Conservation (phyloP, 2,888 invertebrate genomes). For the Eupithecia centaureata region DNA sequence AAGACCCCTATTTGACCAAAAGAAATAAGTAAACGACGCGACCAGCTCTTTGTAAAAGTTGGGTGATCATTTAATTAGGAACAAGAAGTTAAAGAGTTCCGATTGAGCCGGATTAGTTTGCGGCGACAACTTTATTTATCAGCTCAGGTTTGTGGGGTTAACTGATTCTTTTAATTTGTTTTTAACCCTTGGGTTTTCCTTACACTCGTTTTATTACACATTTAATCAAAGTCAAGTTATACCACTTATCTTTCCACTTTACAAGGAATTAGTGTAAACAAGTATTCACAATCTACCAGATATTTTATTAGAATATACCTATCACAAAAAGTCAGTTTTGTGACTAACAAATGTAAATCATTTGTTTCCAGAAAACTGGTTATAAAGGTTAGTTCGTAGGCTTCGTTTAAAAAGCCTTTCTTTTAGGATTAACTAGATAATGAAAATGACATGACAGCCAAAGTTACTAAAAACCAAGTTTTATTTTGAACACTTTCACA, state of each 20-base stretch:
- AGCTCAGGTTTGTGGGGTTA: background rate
- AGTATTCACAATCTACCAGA: no score
- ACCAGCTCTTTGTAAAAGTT: conserved; percentile 5
- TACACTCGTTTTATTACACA: background rate
- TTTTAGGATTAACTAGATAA: no score
- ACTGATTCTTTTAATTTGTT: conserved; percentile 5
- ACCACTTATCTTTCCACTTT: background rate
- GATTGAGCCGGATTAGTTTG: conserved; percentile 43
- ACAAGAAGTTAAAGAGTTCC: conserved; percentile 58
- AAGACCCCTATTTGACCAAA: background rate
- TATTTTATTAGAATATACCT: no score
- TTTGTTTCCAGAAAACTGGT: no score
- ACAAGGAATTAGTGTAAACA: no score
- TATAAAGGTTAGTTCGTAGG: no score
- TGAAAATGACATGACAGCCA: no score
- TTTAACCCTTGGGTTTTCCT: background rate
- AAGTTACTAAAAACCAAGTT: background rate
- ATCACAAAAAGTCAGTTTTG: no score
- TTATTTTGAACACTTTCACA: background rate
- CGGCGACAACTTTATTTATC: conserved; percentile 18
- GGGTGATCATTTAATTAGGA: conserved; percentile 72
- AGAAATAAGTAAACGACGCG: background rate
- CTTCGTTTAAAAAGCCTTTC: no score
- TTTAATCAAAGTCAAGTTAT: background rate
- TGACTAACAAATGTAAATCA: no score